Evolutionary conservation across 1,140 invertebrate genomes (phyloP).

Genomic region (Drosophila kepulauana): DNA sequence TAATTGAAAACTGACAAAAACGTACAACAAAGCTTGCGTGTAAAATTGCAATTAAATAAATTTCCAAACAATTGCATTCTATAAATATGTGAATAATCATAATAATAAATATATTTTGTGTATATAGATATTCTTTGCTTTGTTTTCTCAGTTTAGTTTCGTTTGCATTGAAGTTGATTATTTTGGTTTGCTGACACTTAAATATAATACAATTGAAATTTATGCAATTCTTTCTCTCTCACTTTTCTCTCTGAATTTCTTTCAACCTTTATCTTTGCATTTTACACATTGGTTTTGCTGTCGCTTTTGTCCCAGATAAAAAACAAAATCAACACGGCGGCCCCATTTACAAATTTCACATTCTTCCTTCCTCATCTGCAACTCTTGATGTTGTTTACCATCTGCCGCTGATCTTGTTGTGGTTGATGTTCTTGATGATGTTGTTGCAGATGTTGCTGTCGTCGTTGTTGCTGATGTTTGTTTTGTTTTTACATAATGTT

Average conservation of each 20-base stretch:
- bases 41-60: slow-evolving; percentile 49
- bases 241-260: slow-evolving; percentile 52
- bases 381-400: slow-evolving; percentile 17
- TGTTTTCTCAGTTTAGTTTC: background rate
- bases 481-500: slow-evolving; percentile 31
- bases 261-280: slow-evolving; percentile 31
- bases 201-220: slow-evolving; percentile 59
- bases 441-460: slow-evolving; percentile 37
- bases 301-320: slow-evolving; percentile 46
- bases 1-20: slow-evolving; percentile 43
- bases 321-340: slow-evolving; percentile 57
- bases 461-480: slow-evolving; percentile 26
- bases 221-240: slow-evolving; percentile 36
- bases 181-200: slow-evolving; percentile 26
- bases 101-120: slow-evolving; percentile 28
- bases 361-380: slow-evolving; percentile 7
- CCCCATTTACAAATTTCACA: slow-evolving; percentile 54
- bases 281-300: slow-evolving; percentile 48
- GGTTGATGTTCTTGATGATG: slow-evolving; percentile 24
- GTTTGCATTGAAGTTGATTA: slow-evolving; percentile 5
- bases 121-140: slow-evolving; percentile 2
- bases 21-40: slow-evolving; percentile 43
- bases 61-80: slow-evolving; percentile 23
- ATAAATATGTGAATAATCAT: slow-evolving; percentile 35
- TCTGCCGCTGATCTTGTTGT: slow-evolving; percentile 6